Percentiles rank a stretch among this genome's conserved stretches.
Conservation (phyloP, 1,140 invertebrate genomes). For the Drosophila equinoxialis region DNA sequence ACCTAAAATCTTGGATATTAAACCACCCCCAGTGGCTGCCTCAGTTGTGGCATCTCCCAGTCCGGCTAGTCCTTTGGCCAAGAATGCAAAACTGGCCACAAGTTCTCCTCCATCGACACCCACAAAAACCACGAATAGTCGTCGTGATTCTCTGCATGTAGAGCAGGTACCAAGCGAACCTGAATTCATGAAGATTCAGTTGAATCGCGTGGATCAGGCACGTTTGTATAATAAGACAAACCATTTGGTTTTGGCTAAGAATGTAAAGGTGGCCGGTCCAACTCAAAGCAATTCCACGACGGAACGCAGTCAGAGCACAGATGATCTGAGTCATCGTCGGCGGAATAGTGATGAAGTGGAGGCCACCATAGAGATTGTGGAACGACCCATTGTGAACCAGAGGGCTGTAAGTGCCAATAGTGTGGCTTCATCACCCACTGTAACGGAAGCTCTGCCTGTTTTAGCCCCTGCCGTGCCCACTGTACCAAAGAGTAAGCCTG, state of each 20-base stretch:
- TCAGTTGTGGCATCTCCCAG: slow-evolving; percentile 28
- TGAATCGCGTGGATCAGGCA: slow-evolving; percentile 86
- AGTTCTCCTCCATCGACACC: slow-evolving; percentile 46
- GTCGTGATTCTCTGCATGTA: slow-evolving; percentile 46
- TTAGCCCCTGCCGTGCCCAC: slow-evolving; percentile 33
- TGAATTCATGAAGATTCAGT: slow-evolving; percentile 88
- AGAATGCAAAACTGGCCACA: slow-evolving; percentile 50
- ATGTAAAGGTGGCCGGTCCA: slow-evolving; percentile 59
- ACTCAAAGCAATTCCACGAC: slow-evolving; percentile 5
- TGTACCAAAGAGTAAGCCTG: slow-evolving; percentile 37
- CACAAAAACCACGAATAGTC: slow-evolving; percentile 39
- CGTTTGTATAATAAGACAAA: slow-evolving; percentile 83
- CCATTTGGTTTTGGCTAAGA: slow-evolving; percentile 86
- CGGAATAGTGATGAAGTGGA: slow-evolving; percentile 82
- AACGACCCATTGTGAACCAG: slow-evolving; percentile 43
- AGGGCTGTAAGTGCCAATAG: slow-evolving; percentile 60
- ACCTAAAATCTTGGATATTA: slow-evolving; percentile 61
- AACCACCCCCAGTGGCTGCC: slow-evolving; percentile 19
- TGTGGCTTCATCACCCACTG: slow-evolving; percentile 48
- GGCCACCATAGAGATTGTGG: slow-evolving; percentile 84
- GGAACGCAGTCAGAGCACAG: slow-evolving; percentile 65
- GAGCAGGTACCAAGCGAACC: slow-evolving; percentile 82
- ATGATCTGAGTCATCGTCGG: slow-evolving; percentile 69
- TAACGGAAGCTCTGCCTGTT: slow-evolving; percentile 23
- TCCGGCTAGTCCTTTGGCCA: slow-evolving; percentile 48